Evolutionary conservation across 2,113 vertebrate genomes (phyloP).

Genomic region (Datnioides undecimradiatus): DNA sequence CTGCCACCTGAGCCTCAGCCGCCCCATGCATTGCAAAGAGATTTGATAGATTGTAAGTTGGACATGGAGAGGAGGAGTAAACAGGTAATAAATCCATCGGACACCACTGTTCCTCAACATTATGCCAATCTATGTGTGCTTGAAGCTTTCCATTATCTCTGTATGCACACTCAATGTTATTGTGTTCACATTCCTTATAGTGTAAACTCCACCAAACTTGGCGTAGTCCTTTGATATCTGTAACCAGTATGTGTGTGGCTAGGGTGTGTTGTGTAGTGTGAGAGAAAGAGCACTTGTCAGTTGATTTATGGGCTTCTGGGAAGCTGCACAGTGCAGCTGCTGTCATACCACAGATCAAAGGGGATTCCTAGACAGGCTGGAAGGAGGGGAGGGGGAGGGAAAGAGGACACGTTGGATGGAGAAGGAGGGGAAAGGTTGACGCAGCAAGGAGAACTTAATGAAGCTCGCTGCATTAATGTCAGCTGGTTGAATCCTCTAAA

Average conservation of each 20-base stretch:
- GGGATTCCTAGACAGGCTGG: conserved; percentile 64
- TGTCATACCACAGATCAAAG: conserved; percentile 70
- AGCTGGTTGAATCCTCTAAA: conserved; percentile 17
- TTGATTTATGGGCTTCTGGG: conserved; percentile 60
- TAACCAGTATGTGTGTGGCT: not conserved
- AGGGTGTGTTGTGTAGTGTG: not conserved
- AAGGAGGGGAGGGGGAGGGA: not conserved
- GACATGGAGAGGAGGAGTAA: not conserved
- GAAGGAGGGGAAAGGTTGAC: not conserved
- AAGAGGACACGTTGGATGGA: conserved; percentile 9
- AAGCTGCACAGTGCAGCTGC: conserved; percentile 64
- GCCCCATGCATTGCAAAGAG: not conserved
- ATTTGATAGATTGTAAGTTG: conserved; percentile 12
- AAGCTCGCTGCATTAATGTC: conserved; percentile 15
- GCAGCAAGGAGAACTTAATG: conserved; percentile 31
- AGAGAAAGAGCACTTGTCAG: conserved; percentile 39
- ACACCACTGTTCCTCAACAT: not conserved
- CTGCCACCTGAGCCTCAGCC: conserved; percentile 34
- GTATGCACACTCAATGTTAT: not conserved
- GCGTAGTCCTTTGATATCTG: conserved; percentile 25
- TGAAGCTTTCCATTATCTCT: conserved; percentile 14
- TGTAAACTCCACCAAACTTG: conserved; percentile 24
- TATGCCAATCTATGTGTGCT: not conserved
- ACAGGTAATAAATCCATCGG: conserved; percentile 28
- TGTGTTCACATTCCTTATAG: conserved; percentile 28